phyloP scores from a whole-genome alignment of 2,888 invertebrate species.

The Mesochorus sp. region DNA sequence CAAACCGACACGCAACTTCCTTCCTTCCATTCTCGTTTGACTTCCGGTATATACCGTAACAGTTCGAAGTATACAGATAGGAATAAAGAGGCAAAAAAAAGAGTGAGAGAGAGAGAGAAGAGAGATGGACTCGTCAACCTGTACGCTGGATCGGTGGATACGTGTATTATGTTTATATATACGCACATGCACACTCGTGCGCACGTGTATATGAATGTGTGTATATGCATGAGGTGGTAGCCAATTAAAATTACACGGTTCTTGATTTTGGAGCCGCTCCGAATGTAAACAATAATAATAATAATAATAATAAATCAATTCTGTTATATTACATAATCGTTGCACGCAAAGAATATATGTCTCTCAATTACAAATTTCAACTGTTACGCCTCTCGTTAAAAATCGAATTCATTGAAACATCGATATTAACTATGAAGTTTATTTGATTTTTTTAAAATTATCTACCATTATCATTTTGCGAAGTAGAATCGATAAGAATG shows the following conservation, averaged over 20 bases:
- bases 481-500: too few relatives aligned
- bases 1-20: slow-evolving; percentile 71
- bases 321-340: not conserved
- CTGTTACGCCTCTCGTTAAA: not conserved
- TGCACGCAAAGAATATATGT: not conserved
- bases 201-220: slow-evolving; percentile 14
- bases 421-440: not conserved
- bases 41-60: slow-evolving; percentile 69
- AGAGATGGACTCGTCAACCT: slow-evolving; percentile 51
- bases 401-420: not conserved
- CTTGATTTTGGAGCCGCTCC: slow-evolving; percentile 18
- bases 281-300: not conserved
- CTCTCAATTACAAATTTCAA: not conserved
- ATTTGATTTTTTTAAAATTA: too few relatives aligned
- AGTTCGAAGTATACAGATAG: slow-evolving; percentile 32
- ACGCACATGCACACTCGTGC: not conserved
- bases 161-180: slow-evolving; percentile 33
- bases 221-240: slow-evolving; percentile 18
- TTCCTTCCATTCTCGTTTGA: slow-evolving; percentile 72
- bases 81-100: too few relatives aligned
- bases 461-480: too few relatives aligned
- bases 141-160: slow-evolving; percentile 19
- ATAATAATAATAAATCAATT: slow-evolving; percentile 15
- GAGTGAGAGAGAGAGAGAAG: too few relatives aligned
- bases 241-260: slow-evolving; percentile 53